These are phyloP conservation scores for Hemitrygon akajei DNA, from an alignment of 2,797 vertebrate genomes.

Conservation along the genomic window DNA sequence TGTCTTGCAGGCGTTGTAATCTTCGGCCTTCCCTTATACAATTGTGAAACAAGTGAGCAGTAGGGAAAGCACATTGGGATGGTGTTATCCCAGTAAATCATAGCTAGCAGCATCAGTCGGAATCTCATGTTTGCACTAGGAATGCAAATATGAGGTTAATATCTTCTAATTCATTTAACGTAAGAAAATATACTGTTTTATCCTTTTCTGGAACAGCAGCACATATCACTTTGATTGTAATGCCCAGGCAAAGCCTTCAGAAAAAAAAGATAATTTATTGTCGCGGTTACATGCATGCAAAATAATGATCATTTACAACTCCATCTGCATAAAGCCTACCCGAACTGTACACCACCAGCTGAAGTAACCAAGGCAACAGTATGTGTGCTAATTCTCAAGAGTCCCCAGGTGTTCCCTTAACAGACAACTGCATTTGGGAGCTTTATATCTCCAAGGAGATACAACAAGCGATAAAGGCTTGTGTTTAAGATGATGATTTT, in stretches of 20 bases:
- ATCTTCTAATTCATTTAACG: background rate
- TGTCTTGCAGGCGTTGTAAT: too few relatives aligned
- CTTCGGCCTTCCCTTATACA: background rate
- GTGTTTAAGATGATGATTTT: too few relatives aligned
- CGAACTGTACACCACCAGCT: background rate
- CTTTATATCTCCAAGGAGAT: conserved; percentile 16
- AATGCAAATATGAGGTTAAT: background rate
- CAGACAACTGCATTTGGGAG: conserved; percentile 7
- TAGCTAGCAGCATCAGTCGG: background rate
- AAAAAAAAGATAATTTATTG: background rate
- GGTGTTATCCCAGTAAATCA: background rate
- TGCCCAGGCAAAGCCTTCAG: background rate
- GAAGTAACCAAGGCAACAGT: conserved; percentile 30
- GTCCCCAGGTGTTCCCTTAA: background rate
- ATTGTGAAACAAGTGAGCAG: background rate
- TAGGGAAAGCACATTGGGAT: background rate
- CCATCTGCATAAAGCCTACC: background rate
- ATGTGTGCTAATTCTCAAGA: background rate
- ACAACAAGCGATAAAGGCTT: background rate
- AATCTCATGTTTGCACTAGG: background rate
- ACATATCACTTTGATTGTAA: background rate
- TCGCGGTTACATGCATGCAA: too few relatives aligned
- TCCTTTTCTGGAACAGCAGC: background rate
- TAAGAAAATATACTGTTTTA: background rate
- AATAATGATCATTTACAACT: background rate